phyloP scores from a whole-genome alignment of 1,140 invertebrate genomes.

The Caenorhabditis inopinata region DNA sequence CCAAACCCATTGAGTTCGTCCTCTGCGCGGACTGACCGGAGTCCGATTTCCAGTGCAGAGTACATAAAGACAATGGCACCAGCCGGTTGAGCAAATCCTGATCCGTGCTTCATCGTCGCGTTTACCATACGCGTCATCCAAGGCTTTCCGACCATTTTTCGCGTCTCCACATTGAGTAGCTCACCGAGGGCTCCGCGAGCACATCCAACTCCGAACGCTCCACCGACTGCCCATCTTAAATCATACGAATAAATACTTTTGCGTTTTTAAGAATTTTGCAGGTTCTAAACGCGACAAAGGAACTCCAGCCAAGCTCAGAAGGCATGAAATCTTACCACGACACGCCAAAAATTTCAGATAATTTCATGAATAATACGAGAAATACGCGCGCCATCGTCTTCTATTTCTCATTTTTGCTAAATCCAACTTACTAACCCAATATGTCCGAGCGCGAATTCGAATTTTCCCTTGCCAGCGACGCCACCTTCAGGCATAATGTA shows the following conservation, averaged over 20 bases:
- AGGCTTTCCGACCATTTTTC: conserved; percentile 50
- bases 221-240: conserved; percentile 41
- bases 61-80: conserved; percentile 48
- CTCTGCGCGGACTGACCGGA: conserved; percentile 43
- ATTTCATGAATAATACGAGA: too few species aligned
- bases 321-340: too few species aligned
- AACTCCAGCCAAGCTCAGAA: too few species aligned
- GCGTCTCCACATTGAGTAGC: conserved; percentile 45
- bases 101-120: conserved; percentile 52
- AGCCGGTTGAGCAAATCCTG: conserved; percentile 49
- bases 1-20: conserved; percentile 50
- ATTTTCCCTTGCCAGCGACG: conserved; percentile 38
- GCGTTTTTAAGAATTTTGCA: too few species aligned
- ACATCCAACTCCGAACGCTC: conserved; percentile 47
- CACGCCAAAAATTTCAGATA: too few species aligned
- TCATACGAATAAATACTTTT: not conserved
- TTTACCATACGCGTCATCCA: conserved; percentile 54
- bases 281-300: too few species aligned
- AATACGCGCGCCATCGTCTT: too few species aligned
- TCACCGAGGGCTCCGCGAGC: conserved; percentile 46
- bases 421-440: conserved; percentile 27
- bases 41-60: conserved; percentile 44
- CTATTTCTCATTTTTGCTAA: too few species aligned
- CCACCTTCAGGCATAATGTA: conserved; percentile 52
- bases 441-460: conserved; percentile 52